Percentiles rank a stretch among this genome's conserved stretches.
Evolutionary conservation across 2,797 vertebrate genomes (phyloP).

Genomic region (Botia almorhae): DNA sequence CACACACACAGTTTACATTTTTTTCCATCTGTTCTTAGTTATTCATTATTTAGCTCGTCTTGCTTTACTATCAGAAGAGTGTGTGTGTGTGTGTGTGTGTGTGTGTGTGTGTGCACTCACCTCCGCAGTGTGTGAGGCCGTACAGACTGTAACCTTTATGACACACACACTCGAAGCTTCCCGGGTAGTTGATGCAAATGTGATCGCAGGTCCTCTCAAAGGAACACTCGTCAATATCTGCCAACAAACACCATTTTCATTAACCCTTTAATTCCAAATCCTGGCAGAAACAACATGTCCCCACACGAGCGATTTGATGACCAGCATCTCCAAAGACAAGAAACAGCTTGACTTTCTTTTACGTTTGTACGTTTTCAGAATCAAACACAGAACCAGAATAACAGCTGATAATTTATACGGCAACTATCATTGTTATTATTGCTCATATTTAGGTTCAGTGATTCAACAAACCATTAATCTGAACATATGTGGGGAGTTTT

Average conservation of each 20-base stretch:
- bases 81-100: no score
- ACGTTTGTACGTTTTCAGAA: neutral
- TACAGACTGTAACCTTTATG: constrained; percentile 91
- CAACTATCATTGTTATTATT: no score
- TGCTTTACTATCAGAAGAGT: no score
- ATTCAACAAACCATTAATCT: no score
- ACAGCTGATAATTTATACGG: no score
- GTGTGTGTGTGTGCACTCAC: constrained; percentile 70
- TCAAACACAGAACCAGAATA: no score
- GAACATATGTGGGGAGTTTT: neutral
- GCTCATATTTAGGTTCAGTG: no score
- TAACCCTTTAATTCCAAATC: neutral
- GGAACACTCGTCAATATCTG: constrained; percentile 95
- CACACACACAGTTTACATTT: constrained; percentile 48
- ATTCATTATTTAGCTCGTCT: neutral
- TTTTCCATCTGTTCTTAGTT: neutral
- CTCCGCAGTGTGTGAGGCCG: constrained; percentile 93
- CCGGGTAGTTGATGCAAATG: constrained; percentile 91
- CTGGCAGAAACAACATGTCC: no score
- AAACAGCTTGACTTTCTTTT: neutral
- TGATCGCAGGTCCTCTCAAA: constrained; percentile 91
- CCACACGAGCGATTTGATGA: neutral
- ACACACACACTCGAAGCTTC: constrained; percentile 93
- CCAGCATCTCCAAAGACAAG: neutral
- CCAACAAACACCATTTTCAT: neutral